phyloP scores from a whole-genome alignment of 2,888 invertebrate genomes.

The Venusia cambrica region DNA sequence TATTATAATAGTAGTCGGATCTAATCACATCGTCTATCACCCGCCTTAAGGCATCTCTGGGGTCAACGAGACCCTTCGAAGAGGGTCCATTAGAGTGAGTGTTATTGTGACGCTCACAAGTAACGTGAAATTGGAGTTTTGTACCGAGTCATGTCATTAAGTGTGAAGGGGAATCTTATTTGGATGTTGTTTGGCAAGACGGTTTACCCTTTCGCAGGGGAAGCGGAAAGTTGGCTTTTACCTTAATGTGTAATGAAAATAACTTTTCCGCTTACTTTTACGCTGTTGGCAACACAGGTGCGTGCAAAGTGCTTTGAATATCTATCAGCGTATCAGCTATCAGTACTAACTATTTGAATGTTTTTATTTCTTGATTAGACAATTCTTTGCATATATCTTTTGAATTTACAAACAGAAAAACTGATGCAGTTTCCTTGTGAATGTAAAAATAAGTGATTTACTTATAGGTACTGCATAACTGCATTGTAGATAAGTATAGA shows the following conservation, averaged over 20 bases:
- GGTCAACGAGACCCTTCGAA: constrained; percentile 28
- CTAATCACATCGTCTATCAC: constrained; percentile 9
- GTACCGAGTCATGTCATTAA: constrained; percentile 31
- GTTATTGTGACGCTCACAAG: constrained; percentile 42
- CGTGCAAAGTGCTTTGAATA: no score
- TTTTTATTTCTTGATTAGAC: no score
- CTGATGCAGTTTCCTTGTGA: no score
- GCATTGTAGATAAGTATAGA: no score
- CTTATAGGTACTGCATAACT: no score
- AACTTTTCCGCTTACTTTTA: no score
- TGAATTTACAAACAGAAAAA: no score
- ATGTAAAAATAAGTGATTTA: no score
- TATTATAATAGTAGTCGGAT: neutral
- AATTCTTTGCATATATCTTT: no score
- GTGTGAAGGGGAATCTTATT: constrained; percentile 21
- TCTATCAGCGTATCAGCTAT: no score
- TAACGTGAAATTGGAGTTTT: constrained; percentile 32
- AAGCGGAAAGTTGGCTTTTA: neutral
- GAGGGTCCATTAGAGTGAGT: constrained; percentile 39
- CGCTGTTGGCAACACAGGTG: no score
- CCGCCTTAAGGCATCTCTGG: constrained; percentile 12
- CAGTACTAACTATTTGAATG: no score
- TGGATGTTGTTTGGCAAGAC: constrained; percentile 16
- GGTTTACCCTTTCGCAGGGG: constrained; percentile 13
- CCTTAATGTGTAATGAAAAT: constrained; percentile 8